Percentiles rank a stretch among this genome's conserved stretches.
These are phyloP conservation scores for Marisa cornuarietis DNA, from an alignment of 1,140 invertebrate genomes.

Conservation along the genomic window DNA sequence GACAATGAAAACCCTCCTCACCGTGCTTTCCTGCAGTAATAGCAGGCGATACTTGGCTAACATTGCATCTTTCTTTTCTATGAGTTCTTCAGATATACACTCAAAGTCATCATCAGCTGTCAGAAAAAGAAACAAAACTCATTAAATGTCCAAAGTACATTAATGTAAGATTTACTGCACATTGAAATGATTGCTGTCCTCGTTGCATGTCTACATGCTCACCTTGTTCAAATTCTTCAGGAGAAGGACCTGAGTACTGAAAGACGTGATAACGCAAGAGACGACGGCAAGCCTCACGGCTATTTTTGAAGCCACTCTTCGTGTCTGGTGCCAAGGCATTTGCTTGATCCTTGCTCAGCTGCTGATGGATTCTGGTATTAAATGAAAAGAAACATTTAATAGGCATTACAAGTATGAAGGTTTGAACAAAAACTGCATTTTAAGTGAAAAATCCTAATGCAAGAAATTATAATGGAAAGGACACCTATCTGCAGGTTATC, in stretches of 20 bases:
- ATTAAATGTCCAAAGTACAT: not conserved
- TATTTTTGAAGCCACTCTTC: constrained; percentile 77
- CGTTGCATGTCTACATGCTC: not conserved
- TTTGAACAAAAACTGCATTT: not conserved
- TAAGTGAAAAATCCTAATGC: not conserved
- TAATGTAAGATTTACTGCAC: too few relatives aligned
- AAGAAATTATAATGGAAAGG: too few relatives aligned
- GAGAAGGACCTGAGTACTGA: constrained; percentile 36
- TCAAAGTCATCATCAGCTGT: constrained; percentile 81
- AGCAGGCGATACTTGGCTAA: constrained; percentile 82
- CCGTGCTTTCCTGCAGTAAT: constrained; percentile 85
- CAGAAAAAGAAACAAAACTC: constrained; percentile 25
- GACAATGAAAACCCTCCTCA: constrained; percentile 64
- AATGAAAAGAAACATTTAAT: not conserved
- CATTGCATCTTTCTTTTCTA: constrained; percentile 80
- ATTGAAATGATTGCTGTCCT: too few relatives aligned
- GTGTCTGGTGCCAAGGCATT: constrained; percentile 81
- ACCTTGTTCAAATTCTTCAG: constrained; percentile 42
- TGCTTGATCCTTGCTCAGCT: constrained; percentile 81
- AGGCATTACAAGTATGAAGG: not conserved
- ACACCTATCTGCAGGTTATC: too few relatives aligned
- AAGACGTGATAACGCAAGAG: constrained; percentile 84
- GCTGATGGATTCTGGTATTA: constrained; percentile 75
- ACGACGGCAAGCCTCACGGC: constrained; percentile 81
- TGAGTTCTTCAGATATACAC: constrained; percentile 76